Base-by-base conservation (phyloP, 2,113 vertebrate genomes). In the Litocranius walleri region DNA sequence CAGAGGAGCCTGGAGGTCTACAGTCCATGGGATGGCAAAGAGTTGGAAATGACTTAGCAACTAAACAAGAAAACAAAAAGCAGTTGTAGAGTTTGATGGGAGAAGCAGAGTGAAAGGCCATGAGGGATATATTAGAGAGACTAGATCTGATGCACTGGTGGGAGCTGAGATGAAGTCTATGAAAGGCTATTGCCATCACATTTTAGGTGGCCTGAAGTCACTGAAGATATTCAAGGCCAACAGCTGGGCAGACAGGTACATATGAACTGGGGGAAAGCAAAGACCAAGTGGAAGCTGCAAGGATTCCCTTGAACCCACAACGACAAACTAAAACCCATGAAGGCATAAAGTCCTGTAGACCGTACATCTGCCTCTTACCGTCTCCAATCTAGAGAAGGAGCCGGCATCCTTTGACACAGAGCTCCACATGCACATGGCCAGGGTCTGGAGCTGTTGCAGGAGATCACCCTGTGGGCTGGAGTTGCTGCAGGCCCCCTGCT, bases 381-480 rank as follows among this genome's bases (percentile, higher is more conserved):
- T 54, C 30, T 54, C 80, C 80, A n/a, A 23, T 54, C 80, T 54
- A 54, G 80, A 82, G 50, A 36, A 82, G 50, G 50, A 82, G 21
- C 33, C 0, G 11, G 30, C 80, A 7, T 54, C 80, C 80, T 82
- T n/a, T 82, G 30, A 21, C 50, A 82, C 33, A 0, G 33, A 1
- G 33, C 19, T 84, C 54, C 6, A 9, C 2, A 3, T 0, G 19
- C 5, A 57, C 25, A 17, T 0, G 9, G 50, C 57, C 36, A 64
- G 36, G 36, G 45, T 23, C 27, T 77, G 56, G 67, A 45, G 57
- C 43, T n/a, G 1, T 29, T 23, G 29, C n/a, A 61, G n/a, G 81
- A 61, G 33, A 45, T 62, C 33, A 82, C 40, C 5, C 23, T 43
- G 40, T 25, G 25, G 43, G 11, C 21, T 61, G n/a, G 7, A 9